A percentile compares a stretch with the other conserved stretches of the same genome.
These are phyloP conservation scores for Ailurus styani DNA, from an alignment of 2,113 vertebrate genomes.

Conservation along the genomic window DNA sequence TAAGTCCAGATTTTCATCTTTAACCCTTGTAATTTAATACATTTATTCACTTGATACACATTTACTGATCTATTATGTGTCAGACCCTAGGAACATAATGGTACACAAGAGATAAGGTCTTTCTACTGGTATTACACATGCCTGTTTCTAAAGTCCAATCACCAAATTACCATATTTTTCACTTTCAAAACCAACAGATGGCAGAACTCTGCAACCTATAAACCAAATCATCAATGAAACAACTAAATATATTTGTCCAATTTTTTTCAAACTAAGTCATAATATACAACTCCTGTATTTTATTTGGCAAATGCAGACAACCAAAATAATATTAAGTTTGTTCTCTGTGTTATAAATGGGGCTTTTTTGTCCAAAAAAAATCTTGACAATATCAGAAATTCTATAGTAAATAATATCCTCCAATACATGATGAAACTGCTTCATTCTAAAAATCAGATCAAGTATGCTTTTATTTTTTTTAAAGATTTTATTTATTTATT, in stretches of 20 bases:
- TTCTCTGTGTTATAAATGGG: not conserved
- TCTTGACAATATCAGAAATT: not conserved
- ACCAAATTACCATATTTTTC: not conserved
- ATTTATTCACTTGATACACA: not conserved
- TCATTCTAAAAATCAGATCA: not conserved
- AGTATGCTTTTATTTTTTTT: not conserved
- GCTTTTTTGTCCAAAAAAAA: not conserved
- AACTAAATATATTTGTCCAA: not conserved
- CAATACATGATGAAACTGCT: not conserved
- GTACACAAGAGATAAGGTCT: not conserved
- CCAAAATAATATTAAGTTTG: not conserved
- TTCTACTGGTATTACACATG: not conserved
- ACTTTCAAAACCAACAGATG: not conserved
- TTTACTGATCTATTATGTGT: not conserved
- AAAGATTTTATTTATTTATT: too few relatives aligned
- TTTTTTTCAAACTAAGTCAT: not conserved
- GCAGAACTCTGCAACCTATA: not conserved
- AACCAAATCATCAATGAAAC: not conserved
- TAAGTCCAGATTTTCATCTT: not conserved
- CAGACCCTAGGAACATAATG: not conserved
- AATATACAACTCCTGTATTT: not conserved
- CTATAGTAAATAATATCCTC: not conserved
- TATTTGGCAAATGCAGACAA: not conserved
- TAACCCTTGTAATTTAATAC: not conserved
- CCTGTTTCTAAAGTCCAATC: not conserved